Base-by-base conservation (phyloP, 2,113 vertebrate genomes). In the Lota lota region DNA sequence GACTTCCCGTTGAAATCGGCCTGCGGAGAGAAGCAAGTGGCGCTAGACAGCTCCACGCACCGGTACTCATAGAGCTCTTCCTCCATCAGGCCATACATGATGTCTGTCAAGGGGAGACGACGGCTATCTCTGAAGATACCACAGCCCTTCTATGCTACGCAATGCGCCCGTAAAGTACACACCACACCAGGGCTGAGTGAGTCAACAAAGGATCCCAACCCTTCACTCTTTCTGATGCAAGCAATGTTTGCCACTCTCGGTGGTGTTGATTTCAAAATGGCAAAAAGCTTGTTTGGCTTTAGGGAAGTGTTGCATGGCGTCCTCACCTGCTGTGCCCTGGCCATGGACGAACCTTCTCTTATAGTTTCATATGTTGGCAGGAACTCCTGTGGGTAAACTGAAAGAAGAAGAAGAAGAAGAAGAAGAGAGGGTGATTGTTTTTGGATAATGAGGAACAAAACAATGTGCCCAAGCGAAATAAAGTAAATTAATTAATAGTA, bases 1-100 rank as follows among this genome's bases (percentile, higher is more conserved):
- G 89, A 76, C n/a, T 95, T 93, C 64, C 82, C 70, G 61, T 96
- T 92, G 82, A 94, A 98, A 81, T 94, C 94, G 22, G 80, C 87
- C 97, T 98, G 90, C 51, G 85, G 85, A 15, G 17, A 78, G 85
- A 17, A 75, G 60, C 53, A 53, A 14, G 60, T 56, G 53, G 24
- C 10, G 1, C 57, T n/a, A 1, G 84, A 64, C 20, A 84, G 62
- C 1, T 79, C 66, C 2, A 16, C 7, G 0, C 21, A 3, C 6
- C 81, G 67, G 22, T 66, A 82, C 51, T 82, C 80, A 1, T 75
- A 84, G 61, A 40, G 73, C 18, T 87, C 85, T 58, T 90, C 86
- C 18, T 87, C 70, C 87, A 89, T 89, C 3, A 57, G 28, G 4
- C 36, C 17, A 20, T 88, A 89, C 83, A 87, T 85, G 51, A 14